These are phyloP conservation scores for Microcebus ravelobensis DNA, from an alignment of 2,113 vertebrate genomes.

Conservation along the genomic window DNA sequence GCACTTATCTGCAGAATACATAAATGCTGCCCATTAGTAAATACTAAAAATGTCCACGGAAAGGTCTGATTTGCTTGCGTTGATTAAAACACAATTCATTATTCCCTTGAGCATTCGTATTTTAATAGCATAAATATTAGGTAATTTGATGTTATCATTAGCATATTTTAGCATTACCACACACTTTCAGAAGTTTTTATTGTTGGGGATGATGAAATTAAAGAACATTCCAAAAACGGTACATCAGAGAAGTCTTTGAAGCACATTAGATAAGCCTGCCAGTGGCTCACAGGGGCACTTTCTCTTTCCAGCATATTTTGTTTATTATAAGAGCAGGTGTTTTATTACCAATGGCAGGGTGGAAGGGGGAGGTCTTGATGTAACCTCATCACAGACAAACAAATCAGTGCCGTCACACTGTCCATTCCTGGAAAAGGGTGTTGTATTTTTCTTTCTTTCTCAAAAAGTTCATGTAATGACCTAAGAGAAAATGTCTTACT, in stretches of 20 bases:
- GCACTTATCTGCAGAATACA: not conserved
- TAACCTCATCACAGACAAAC: conserved; percentile 83
- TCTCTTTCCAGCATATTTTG: conserved; percentile 80
- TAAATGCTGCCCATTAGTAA: not conserved
- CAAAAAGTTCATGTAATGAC: conserved; percentile 88
- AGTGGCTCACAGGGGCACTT: conserved; percentile 85
- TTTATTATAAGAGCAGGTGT: conserved; percentile 90
- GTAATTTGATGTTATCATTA: not conserved
- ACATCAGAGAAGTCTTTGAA: conserved; percentile 82
- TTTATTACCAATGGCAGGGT: conserved; percentile 83
- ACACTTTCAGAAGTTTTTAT: conserved; percentile 76
- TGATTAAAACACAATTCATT: not conserved
- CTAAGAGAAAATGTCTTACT: conserved; percentile 82
- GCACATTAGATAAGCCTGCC: conserved; percentile 77
- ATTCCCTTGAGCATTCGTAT: not conserved
- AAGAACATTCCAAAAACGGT: conserved; percentile 81
- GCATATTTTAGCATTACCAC: not conserved
- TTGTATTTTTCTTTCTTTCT: conserved; percentile 81
- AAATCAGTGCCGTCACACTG: conserved; percentile 83
- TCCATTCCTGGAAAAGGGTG: conserved; percentile 75
- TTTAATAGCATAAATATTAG: not conserved
- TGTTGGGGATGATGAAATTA: conserved; percentile 66
- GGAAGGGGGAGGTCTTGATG: conserved; percentile 69
- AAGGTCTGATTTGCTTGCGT: conserved; percentile 10
- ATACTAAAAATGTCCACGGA: not conserved